phyloP scores from a whole-genome alignment of 2,888 invertebrate genomes.

The Margaritifera margaritifera region DNA sequence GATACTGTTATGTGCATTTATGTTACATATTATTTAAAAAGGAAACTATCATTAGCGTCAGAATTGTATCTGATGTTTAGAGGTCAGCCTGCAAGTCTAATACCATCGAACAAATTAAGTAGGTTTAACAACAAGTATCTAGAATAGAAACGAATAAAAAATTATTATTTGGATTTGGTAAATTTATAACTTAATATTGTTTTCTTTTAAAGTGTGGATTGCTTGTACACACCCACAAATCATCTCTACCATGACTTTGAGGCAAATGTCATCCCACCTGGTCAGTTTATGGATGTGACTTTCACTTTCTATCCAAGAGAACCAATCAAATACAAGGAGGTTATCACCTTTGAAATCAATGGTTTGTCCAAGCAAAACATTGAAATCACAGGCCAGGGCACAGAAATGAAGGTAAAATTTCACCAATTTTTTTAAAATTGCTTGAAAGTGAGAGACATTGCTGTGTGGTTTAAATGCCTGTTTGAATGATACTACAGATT shows the following conservation, averaged over 20 bases:
- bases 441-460: too few relatives aligned
- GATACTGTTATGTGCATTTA: too few relatives aligned
- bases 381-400: slow-evolving; percentile 67
- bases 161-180: neutral
- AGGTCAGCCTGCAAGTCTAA: too few relatives aligned
- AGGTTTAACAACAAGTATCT: too few relatives aligned
- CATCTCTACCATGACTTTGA: slow-evolving; percentile 70
- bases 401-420: slow-evolving; percentile 69
- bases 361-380: slow-evolving; percentile 69
- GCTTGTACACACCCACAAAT: slow-evolving; percentile 63
- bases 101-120: too few relatives aligned
- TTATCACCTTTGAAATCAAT: slow-evolving; percentile 71
- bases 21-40: too few relatives aligned
- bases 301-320: slow-evolving; percentile 70
- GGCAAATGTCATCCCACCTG: slow-evolving; percentile 64
- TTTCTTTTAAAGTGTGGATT: slow-evolving; percentile 65
- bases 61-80: too few relatives aligned
- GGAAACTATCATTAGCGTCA: too few relatives aligned
- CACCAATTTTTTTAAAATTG: too few relatives aligned
- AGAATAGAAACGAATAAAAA: neutral
- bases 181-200: neutral
- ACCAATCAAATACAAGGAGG: slow-evolving; percentile 66
- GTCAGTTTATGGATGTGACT: slow-evolving; percentile 56
- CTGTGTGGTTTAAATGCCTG: neutral
- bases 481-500: neutral